Base-by-base conservation (phyloP, 2,888 invertebrate genomes). In the Cacoxenus indagator region DNA sequence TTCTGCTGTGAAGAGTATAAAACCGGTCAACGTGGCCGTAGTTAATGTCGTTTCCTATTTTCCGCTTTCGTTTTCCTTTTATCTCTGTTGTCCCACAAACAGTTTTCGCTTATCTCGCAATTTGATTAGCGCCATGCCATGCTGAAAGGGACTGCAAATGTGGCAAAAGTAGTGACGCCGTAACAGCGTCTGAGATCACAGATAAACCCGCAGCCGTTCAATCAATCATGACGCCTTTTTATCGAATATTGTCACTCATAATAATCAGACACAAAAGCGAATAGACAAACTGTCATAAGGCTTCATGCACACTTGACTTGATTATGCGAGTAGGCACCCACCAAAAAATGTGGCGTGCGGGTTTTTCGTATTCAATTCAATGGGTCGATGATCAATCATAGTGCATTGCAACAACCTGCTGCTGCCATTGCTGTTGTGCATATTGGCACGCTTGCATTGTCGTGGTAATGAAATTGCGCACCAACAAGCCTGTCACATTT, bases 241-340 rank as follows among this genome's bases (percentile, higher is more conserved):
- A 51, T 51, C 19, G 19, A 51, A 51, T 51, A 51, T 51, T 51
- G 48, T 51, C 48, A 51, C 48, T 51, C 48, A 51, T 37, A 6
- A 51, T 51, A 9, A 51, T 9, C n/a, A 51, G 17, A 51, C n/a
- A 51, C 37, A 37, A 37, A 11, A 37, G 4, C 37, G 14, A 37
- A 37, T 37, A 37, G 8, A n/a, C n/a, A n/a, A n/a, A n/a, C n/a
- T 1, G 2, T 4, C 8, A 14, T 37, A 37, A 37, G 14, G 37
- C 31, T n/a, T n/a, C n/a, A n/a, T n/a, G n/a, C n/a, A n/a, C n/a
- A n/a, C 31, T 31, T 31, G 5, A 31, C 31, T 31, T 31, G 5
- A 31, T 31, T 31, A 31, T 31, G 31, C n/a, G n/a, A n/a, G n/a
- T n/a, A n/a, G n/a, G n/a, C 4, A 31, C 37, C 9, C 1, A 37